Evolutionary conservation across 2,797 vertebrate genomes (phyloP).

Genomic region (Acropternis orthonyx): DNA sequence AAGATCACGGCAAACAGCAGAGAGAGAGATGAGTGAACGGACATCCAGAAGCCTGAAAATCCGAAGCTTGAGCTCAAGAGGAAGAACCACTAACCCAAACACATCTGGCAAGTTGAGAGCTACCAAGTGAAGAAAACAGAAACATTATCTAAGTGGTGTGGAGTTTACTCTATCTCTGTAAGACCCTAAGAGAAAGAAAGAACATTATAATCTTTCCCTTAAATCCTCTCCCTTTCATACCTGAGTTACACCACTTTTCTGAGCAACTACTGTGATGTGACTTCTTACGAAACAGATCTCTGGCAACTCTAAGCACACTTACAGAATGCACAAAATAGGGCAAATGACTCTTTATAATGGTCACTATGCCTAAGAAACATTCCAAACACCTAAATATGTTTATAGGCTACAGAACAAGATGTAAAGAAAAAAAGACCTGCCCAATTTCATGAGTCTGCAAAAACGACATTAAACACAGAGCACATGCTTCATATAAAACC

Average conservation of each 20-base stretch:
- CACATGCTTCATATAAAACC: not conserved
- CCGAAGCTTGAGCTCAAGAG: slow-evolving; percentile 88
- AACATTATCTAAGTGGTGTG: not conserved
- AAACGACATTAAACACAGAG: not conserved
- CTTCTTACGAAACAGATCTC: not conserved
- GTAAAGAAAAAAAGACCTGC: not conserved
- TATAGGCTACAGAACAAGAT: not conserved
- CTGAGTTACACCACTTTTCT: not conserved
- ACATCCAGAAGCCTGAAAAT: slow-evolving; percentile 88
- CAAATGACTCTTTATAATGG: not conserved
- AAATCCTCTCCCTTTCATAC: not conserved
- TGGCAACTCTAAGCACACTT: not conserved
- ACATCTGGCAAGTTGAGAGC: slow-evolving; percentile 89
- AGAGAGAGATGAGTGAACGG: slow-evolving; percentile 81
- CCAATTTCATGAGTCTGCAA: not conserved
- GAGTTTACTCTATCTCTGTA: not conserved
- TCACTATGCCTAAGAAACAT: not conserved
- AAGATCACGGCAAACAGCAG: slow-evolving; percentile 83
- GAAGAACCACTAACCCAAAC: slow-evolving; percentile 88
- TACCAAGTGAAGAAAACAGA: slow-evolving; percentile 33
- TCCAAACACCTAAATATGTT: not conserved
- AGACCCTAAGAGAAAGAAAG: not conserved
- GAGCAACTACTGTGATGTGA: not conserved
- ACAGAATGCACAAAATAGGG: not conserved
- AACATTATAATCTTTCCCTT: not conserved